These are phyloP conservation scores for Scalopus aquaticus DNA, from an alignment of 2,113 vertebrate genomes.

Conservation along the genomic window DNA sequence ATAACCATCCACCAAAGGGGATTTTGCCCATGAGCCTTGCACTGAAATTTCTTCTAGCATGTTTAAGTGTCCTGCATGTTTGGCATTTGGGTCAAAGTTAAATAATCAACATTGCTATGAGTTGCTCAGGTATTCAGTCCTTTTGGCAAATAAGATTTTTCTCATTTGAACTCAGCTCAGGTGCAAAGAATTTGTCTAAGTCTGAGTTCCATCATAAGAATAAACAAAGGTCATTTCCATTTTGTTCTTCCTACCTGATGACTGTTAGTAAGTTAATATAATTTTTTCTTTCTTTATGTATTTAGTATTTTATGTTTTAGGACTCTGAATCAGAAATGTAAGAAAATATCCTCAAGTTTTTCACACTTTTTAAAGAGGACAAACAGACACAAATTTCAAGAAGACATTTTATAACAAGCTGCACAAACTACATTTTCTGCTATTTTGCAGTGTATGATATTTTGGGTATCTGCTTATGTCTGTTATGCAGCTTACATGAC, in stretches of 20 bases:
- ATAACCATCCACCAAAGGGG: not conserved
- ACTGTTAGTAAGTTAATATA: slow-evolving; percentile 2
- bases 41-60: slow-evolving; percentile 41
- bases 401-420: slow-evolving; percentile 24
- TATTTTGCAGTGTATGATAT: not conserved
- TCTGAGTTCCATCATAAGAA: not conserved
- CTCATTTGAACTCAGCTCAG: slow-evolving; percentile 39
- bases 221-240: slow-evolving; percentile 27
- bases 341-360: slow-evolving; percentile 1
- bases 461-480: not conserved
- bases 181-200: not conserved
- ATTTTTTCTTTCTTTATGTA: slow-evolving; percentile 14
- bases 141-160: slow-evolving; percentile 46
- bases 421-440: not conserved
- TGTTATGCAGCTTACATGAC: not conserved
- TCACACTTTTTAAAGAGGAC: not conserved
- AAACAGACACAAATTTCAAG: slow-evolving; percentile 40
- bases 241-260: not conserved
- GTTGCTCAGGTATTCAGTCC: slow-evolving; percentile 24
- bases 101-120: slow-evolving; percentile 19
- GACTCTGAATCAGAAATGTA: slow-evolving; percentile 36
- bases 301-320: slow-evolving; percentile 28
- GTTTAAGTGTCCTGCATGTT: slow-evolving; percentile 6
- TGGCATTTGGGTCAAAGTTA: slow-evolving; percentile 5
- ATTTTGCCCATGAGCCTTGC: slow-evolving; percentile 7